These are phyloP conservation scores for Xylota segnis DNA, from an alignment of 2,888 invertebrate species.

Conservation along the genomic window DNA sequence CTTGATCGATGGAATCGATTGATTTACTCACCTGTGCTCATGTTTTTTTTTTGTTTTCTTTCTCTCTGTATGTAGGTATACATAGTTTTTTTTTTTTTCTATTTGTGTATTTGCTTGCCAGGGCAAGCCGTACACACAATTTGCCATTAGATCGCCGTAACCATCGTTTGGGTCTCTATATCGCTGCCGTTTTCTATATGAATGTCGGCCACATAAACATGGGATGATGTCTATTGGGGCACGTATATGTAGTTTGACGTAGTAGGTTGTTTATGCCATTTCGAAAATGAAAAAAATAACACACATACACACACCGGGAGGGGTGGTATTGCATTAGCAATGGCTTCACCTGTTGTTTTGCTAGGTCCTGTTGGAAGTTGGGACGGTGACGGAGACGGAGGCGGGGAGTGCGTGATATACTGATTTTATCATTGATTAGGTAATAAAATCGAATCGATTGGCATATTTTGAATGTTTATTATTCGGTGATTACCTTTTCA, in stretches of 20 bases:
- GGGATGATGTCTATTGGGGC: conserved; percentile 67
- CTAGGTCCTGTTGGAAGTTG: conserved; percentile 17
- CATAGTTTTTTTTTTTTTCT: conserved; percentile 34
- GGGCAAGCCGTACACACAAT: conserved; percentile 36
- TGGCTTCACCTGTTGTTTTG: conserved; percentile 62
- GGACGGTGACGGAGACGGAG: not conserved
- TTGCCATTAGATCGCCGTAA: conserved; percentile 62
- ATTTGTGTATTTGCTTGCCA: conserved; percentile 42
- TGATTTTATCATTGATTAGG: conserved; percentile 48
- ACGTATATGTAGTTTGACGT: conserved; percentile 61
- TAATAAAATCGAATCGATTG: conserved; percentile 36
- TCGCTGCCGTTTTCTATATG: conserved; percentile 46
- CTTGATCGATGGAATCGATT: conserved; percentile 76
- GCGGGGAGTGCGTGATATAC: conserved; percentile 24
- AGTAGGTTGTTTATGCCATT: conserved; percentile 38
- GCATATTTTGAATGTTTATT: conserved; percentile 25
- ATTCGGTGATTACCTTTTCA: too few relatives aligned
- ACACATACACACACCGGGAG: not conserved
- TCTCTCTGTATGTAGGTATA: too few relatives aligned
- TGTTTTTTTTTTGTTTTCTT: conserved; percentile 7
- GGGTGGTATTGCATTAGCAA: conserved; percentile 53
- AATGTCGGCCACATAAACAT: conserved; percentile 66
- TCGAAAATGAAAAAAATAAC: conserved; percentile 13
- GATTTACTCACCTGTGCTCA: conserved; percentile 60
- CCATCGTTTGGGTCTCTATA: conserved; percentile 28